Evolutionary conservation across 2,113 vertebrate species (phyloP).

Genomic region (Dinomys branickii): DNA sequence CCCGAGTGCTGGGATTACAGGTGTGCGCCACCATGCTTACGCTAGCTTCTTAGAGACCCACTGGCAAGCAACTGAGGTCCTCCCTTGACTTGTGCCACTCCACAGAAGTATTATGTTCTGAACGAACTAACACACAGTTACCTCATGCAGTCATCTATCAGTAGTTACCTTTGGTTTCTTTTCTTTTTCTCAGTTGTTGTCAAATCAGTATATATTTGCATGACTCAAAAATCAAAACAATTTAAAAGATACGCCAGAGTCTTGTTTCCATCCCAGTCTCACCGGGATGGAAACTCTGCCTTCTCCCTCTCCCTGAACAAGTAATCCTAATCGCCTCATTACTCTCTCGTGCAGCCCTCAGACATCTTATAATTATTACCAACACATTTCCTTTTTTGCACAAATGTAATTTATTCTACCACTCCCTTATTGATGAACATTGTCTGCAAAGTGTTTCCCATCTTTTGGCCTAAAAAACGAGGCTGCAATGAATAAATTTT

Average conservation of each 20-base stretch:
- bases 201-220: neutral
- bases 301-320: neutral
- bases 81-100: neutral
- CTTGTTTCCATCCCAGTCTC: neutral
- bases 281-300: neutral
- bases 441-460: neutral
- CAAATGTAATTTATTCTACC: neutral
- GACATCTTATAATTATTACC: neutral
- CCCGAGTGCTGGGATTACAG: neutral
- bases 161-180: neutral
- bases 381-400: neutral
- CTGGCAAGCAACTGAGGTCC: neutral
- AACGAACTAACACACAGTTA: neutral
- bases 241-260: neutral
- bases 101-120: neutral
- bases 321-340: neutral
- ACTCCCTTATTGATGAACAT: neutral
- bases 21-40: neutral
- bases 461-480: slow-evolving; percentile 14
- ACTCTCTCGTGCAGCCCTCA: neutral
- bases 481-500: neutral
- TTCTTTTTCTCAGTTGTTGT: neutral
- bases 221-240: neutral
- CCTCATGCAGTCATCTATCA: too few relatives aligned
- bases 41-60: neutral